Conservation (phyloP, 2,797 vertebrate genomes). For the Aldrovandia affinis region DNA sequence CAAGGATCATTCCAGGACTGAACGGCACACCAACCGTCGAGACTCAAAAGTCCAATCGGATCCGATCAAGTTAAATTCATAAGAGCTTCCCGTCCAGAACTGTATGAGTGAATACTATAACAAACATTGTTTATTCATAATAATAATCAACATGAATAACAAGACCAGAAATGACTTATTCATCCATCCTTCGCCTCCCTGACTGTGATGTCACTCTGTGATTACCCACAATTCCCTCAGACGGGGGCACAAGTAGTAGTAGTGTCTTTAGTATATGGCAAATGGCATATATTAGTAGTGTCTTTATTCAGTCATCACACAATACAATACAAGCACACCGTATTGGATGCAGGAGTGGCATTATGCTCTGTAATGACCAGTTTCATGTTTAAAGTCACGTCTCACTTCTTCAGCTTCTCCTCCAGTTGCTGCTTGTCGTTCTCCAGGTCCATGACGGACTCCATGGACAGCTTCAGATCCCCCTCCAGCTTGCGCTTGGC, state of each 20-base stretch:
- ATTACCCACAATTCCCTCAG: not conserved
- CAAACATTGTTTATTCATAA: not conserved
- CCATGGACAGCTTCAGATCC: constrained; percentile 88
- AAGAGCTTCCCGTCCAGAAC: not conserved
- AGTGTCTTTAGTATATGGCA: no score
- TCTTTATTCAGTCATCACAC: no score
- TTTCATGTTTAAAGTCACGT: no score
- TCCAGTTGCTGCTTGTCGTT: constrained; percentile 93
- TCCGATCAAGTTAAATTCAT: not conserved
- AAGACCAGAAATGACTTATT: not conserved
- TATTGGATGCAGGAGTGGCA: not conserved
- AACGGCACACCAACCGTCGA: no score
- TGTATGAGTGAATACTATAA: not conserved
- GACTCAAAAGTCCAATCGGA: not conserved
- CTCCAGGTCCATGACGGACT: constrained; percentile 87
- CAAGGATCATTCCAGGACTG: no score
- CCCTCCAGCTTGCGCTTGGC: constrained; percentile 90
- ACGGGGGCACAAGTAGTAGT: not conserved
- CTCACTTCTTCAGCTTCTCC: constrained; percentile 91
- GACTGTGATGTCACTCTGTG: not conserved
- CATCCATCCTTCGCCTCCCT: not conserved
- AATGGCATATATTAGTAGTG: no score
- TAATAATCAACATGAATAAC: no score
- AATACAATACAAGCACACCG: no score
- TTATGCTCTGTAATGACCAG: not conserved